phyloP scores from a whole-genome alignment of 2,888 invertebrate species.

The Amorpha juglandis region DNA sequence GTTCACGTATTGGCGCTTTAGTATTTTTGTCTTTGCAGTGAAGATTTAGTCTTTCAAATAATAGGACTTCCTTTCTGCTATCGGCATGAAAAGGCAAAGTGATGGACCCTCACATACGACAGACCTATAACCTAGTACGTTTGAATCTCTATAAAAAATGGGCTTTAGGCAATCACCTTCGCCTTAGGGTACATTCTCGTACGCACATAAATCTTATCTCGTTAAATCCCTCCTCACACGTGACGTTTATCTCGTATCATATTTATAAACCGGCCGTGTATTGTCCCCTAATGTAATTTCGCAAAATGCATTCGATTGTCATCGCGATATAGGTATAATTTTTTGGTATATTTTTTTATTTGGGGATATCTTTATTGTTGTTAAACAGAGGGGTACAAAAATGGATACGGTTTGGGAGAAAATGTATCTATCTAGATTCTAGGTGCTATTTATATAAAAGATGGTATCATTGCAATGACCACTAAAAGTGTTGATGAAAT shows the following conservation, averaged over 20 bases:
- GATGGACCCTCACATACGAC: too few species aligned
- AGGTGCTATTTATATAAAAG: too few species aligned
- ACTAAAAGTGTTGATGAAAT: too few species aligned
- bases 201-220: slow-evolving; percentile 16
- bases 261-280: slow-evolving; percentile 23
- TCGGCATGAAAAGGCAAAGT: too few species aligned
- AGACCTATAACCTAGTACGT: too few species aligned
- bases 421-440: neutral
- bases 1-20: too few species aligned
- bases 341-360: slow-evolving; percentile 22
- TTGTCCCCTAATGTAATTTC: slow-evolving; percentile 17
- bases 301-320: slow-evolving; percentile 24
- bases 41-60: too few species aligned
- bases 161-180: neutral
- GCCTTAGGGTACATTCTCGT: neutral
- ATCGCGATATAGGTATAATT: slow-evolving; percentile 13
- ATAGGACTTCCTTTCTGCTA: too few species aligned
- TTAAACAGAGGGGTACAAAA: neutral
- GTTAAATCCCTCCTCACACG: slow-evolving; percentile 20
- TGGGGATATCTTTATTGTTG: slow-evolving; percentile 7
- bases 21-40: too few species aligned
- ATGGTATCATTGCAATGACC: too few species aligned
- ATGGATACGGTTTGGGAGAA: neutral
- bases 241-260: slow-evolving; percentile 23
- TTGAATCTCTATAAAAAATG: too few species aligned